These are phyloP conservation scores for Austrofundulus limnaeus DNA, from an alignment of 2,113 vertebrate species.

Conservation along the genomic window DNA sequence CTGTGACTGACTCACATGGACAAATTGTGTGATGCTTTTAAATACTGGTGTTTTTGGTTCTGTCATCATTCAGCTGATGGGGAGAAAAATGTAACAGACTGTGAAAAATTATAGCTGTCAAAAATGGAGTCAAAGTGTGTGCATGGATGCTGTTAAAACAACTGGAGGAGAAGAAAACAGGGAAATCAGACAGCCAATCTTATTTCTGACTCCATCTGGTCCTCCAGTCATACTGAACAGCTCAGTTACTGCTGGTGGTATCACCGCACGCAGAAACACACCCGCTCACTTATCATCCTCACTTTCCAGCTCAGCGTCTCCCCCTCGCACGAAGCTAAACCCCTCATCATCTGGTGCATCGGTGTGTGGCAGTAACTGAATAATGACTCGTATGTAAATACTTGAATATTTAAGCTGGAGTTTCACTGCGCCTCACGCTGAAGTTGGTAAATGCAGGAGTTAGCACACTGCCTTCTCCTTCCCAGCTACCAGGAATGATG, in stretches of 20 bases:
- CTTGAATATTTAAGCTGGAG: slow-evolving; percentile 42
- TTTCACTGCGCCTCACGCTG: slow-evolving; percentile 6
- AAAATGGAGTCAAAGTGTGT: slow-evolving; percentile 11
- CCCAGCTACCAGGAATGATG: slow-evolving; percentile 30
- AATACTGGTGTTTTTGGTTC: slow-evolving; percentile 5
- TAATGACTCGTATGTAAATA: slow-evolving; percentile 60
- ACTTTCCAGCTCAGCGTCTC: slow-evolving; percentile 55
- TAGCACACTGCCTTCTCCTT: slow-evolving; percentile 7
- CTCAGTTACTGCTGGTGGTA: slow-evolving; percentile 38
- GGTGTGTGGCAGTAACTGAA: slow-evolving; percentile 58
- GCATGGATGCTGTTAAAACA: slow-evolving; percentile 22
- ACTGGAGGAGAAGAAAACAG: slow-evolving; percentile 20
- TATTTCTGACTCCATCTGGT: slow-evolving; percentile 44
- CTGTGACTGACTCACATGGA: slow-evolving; percentile 10
- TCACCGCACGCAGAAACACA: slow-evolving; percentile 39
- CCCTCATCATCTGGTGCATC: slow-evolving; percentile 60
- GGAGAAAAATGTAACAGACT: slow-evolving; percentile 17
- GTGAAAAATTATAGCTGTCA: slow-evolving; percentile 6
- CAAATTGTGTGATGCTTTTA: slow-evolving; percentile 8
- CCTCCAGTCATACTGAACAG: slow-evolving; percentile 32
- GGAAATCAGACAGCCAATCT: slow-evolving; percentile 36
- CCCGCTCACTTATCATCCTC: slow-evolving; percentile 43
- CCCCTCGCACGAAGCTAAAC: slow-evolving; percentile 32
- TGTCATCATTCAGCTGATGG: slow-evolving; percentile 7
- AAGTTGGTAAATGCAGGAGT: slow-evolving; percentile 20